These are phyloP conservation scores for Mixornis gularis DNA, from an alignment of 2,113 vertebrate species.

Conservation along the genomic window DNA sequence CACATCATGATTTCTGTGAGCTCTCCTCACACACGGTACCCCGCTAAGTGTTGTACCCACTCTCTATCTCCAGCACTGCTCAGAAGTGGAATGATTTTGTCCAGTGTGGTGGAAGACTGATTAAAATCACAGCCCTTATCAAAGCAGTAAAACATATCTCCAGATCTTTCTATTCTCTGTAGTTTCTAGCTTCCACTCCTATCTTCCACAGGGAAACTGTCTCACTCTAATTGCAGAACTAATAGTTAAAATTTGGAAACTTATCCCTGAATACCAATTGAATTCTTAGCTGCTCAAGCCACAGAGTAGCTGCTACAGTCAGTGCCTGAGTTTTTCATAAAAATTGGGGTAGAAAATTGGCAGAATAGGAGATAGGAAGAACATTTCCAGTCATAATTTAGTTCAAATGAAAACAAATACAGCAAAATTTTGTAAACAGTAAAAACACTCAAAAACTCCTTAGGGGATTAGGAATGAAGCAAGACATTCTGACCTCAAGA, in stretches of 20 bases:
- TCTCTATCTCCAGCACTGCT: background rate
- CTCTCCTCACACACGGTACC: background rate
- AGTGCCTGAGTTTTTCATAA: background rate
- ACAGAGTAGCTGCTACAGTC: background rate
- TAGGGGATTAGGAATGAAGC: constrained; percentile 10
- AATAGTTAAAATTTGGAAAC: constrained; percentile 15
- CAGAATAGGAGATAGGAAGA: background rate
- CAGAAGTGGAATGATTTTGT: background rate
- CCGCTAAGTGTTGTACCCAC: background rate
- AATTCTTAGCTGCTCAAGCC: background rate
- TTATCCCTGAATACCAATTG: background rate
- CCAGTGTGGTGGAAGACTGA: background rate
- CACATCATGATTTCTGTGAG: background rate
- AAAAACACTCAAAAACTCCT: background rate
- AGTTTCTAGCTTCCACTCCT: background rate
- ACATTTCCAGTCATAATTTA: background rate
- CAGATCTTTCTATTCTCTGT: background rate
- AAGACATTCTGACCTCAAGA: constrained; percentile 1
- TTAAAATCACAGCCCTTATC: constrained; percentile 13
- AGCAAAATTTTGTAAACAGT: background rate
- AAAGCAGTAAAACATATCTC: background rate
- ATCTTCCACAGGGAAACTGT: background rate
- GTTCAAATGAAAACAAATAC: constrained; percentile 34
- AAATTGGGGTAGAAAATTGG: background rate
- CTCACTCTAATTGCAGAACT: constrained; percentile 2